Base-by-base conservation (phyloP, 2,797 vertebrate genomes). In the Mormyrus proboscirostris region DNA sequence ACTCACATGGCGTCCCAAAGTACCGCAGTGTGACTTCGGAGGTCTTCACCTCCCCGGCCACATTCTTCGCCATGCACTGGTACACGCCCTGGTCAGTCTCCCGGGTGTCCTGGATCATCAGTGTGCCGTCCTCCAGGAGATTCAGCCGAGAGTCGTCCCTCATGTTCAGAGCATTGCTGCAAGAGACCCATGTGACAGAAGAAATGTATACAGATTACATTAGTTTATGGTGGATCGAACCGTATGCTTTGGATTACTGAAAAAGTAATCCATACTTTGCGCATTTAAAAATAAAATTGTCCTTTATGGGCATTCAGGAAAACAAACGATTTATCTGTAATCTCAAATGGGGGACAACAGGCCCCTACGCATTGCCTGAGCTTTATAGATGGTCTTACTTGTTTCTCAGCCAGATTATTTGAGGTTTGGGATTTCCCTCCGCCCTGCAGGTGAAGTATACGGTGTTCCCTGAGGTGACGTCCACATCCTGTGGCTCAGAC, bases 341-440 rank as follows among this genome's bases (percentile, higher is more conserved):
- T 85, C 49, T 85, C 83, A 50, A 29, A 83, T 0, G 22, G 22
- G 10, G 16, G 12, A 10, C 19, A 50, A 29, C 83, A 85, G 44
- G 29, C 25, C 49, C 83, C 6, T 25, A 29, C 9, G 22, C 83
- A 51, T 51, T 29, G 41, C 3, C 4, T 83, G 10, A 47, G 41
- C 83, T 51, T 25, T 51, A 47, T 22, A 51, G 22, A 87, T 19
- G 86, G 53, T 91, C 97, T 95, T 94, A 99, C 98, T 99, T 99
- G 95, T 99, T 99, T 91, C 98, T 96, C 91, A 99, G 97, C 99
- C 99, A 99, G 94, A 99, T 99, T 93, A 99, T 99, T 96, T 99
- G 98, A 53, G 99, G 99, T 95, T 99, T 99, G 86, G 99, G 99
- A 95, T 99, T 99, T 91, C 98, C 98, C 94, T 99, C 99, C 0